Base-by-base conservation (phyloP, 1,140 invertebrate species). In the Chrysoperla carnea region DNA sequence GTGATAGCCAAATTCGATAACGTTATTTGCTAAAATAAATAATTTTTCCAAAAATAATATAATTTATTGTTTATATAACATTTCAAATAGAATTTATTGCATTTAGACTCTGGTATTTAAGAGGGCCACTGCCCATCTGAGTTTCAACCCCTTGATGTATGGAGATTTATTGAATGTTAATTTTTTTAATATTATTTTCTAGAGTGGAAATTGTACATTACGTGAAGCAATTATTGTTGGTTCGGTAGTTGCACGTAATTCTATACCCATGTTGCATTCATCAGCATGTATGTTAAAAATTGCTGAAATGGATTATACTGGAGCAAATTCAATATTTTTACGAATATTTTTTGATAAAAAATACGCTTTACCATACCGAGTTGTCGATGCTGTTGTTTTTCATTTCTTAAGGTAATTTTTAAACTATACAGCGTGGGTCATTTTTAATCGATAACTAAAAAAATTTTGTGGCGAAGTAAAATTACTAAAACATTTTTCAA, bases 301-400 rank as follows among this genome's bases (percentile, higher is more conserved):
- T 46, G 91, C 93, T 28, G 89, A 96, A 68, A 95, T 99, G 91
- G 85, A 87, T 48, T 99, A 99, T 56, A 88, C 77, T 39, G 93
- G 94, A n/a, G 89, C 93, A 1, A 97, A 86, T 63, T 95, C 89
- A 39, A 91, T 98, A 51, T 94, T 99, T 55, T 66, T 99, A 23
- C 71, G 90, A 37, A 84, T 92, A 55, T 77, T 99, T 40, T 76
- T 99, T 43, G 93, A 99, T 56, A 99, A 99, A 62, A 96, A 96
- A 61, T 99, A 99, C 70, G 91, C 94, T 2, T 63, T 99, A 35
- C 94, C 94, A 1, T 98, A 90, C 61, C 70, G 89, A 52, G 93
- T 96, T 4, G 73, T 99, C 11, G 94, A 99, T 69, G 87, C 85
- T 8, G 72, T 91, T n/a, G 90, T 98, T 4, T 85, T 88, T 59